Evolutionary conservation across 2,797 vertebrate genomes (phyloP).

Genomic region (Scarus forsteni): DNA sequence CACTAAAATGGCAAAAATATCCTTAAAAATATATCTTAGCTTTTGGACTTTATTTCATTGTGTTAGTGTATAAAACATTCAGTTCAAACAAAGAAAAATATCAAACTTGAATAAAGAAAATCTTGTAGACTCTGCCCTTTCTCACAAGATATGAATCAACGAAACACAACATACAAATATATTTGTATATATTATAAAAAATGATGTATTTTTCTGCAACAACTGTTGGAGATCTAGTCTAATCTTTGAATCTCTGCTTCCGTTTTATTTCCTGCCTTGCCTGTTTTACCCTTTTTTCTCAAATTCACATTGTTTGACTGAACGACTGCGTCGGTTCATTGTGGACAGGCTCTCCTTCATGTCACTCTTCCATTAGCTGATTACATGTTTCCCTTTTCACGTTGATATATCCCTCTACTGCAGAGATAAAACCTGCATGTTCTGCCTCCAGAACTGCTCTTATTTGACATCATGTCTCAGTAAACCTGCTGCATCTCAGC

Average conservation of each 20-base stretch:
- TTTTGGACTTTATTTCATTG: too few relatives aligned
- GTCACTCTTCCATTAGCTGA: conserved; percentile 73
- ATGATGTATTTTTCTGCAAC: background rate
- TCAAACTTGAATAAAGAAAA: too few relatives aligned
- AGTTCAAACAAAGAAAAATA: too few relatives aligned
- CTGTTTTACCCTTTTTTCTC: background rate
- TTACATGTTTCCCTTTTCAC: conserved; percentile 64
- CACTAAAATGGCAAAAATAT: background rate
- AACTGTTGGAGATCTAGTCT: background rate
- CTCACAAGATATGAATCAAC: too few relatives aligned
- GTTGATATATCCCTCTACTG: conserved; percentile 46
- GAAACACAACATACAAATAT: too few relatives aligned
- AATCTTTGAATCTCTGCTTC: background rate
- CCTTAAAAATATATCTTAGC: background rate
- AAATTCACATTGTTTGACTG: background rate
- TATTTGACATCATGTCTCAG: conserved; percentile 3
- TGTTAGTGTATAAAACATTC: too few relatives aligned
- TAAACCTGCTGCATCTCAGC: background rate
- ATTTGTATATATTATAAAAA: too few relatives aligned
- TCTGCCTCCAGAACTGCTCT: conserved; percentile 8
- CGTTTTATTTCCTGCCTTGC: background rate
- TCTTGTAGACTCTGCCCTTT: too few relatives aligned
- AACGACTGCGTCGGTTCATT: background rate
- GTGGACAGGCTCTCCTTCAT: conserved; percentile 13
- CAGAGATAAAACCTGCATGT: conserved; percentile 31